Evolutionary conservation across 2,797 vertebrate genomes (phyloP), one percentile per base, ranked within the genome.

Genomic region (Pseudocheirus occidentalis): DNA sequence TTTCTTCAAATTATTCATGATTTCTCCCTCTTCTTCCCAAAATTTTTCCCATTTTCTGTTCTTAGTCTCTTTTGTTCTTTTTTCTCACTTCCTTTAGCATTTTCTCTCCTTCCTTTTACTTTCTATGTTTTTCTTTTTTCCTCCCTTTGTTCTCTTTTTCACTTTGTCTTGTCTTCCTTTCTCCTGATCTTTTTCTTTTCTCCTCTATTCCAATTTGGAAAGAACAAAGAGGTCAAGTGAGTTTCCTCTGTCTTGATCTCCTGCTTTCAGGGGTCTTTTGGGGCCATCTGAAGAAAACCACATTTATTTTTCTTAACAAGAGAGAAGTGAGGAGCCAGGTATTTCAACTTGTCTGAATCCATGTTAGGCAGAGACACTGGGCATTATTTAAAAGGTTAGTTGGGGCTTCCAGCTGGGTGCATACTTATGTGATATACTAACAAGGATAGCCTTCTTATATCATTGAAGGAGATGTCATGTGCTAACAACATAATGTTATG

Each of bases 381-480:
- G 73, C 55, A 28, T 24, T 11, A 27, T 66, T 59, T 92, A 5
- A 31, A 56, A 40, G n/a, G 52, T 21, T 92, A 59, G 27, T 7
- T n/a, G 7, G 3, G 52, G 13, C 40, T 91, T 91, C 90, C 92
- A 56, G 31, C 55, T 58, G 28, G 55, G 28, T 46, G 55, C n/a
- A 34, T 40, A 58, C n/a, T 66, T 66, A 40, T 50, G 16, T 93
- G 95, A 94, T 94, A n/a, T 96, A 92, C 89, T 40, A 11, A 91
- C 92, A 9, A 62, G 90, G 66, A 95, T 92, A 81, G 58, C 91
- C 62, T 97, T 95, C 12, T 90, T 95, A 94, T 91, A 58, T 96
- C 95, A 90, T 96, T 95, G 96, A 96, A 93, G 89, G 58, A 96
- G 95, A 96, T 95, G 93, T 97, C 94, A 92, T 90, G 90, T 81